Base-by-base conservation (phyloP, 2,888 invertebrate genomes). In the Clepsis dumicolana region DNA sequence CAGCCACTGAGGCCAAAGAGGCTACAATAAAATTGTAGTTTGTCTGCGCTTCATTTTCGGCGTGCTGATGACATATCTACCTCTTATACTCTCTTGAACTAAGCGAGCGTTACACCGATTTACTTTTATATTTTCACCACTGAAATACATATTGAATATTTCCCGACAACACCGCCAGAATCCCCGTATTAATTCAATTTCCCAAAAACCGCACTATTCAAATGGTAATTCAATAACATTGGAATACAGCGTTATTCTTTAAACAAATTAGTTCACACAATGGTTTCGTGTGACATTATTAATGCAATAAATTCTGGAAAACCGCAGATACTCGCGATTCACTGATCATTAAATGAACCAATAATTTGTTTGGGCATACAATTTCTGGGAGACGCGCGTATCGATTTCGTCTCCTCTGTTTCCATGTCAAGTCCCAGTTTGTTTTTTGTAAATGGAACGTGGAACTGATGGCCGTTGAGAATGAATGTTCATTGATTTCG, bases 271-370 rank as follows among this genome's bases (percentile, higher is more conserved):
- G 21, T 63, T 41, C 56, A 35, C 56, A 50, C 67, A 63, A 67
- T 52, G 24, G 48, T 56, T 50, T 50, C 41, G 10, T 12, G n/a
- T 41, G 38, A 62, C 61, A 62, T 63, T 63, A 67, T 67, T 67
- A 67, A 67, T 57, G 35, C 29, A 63, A 63, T 67, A 67, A 67
- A 67, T 67, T 50, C 62, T 8, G 3, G 60, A 10, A 53, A 41
- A 54, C 29, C 41, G n/a, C 62, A 56, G 62, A 57, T 57, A 57
- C 56, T 48, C 65, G n/a, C 53, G 35, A 10, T 35, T 10, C 48
- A 48, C 18, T 18, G 16, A 44, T 44, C 8, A 18, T n/a, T 10
- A 12, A 35, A 35, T 65, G 54, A 64, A 65, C 44, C 53, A 65
- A 65, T 44, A 65, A 61, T 61, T 61, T 56, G 56, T 62, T 18